These are phyloP conservation scores for Zoroaster sp. DNA, from an alignment of 53 echinoderm and acorn worm species.

Conservation along the genomic window DNA sequence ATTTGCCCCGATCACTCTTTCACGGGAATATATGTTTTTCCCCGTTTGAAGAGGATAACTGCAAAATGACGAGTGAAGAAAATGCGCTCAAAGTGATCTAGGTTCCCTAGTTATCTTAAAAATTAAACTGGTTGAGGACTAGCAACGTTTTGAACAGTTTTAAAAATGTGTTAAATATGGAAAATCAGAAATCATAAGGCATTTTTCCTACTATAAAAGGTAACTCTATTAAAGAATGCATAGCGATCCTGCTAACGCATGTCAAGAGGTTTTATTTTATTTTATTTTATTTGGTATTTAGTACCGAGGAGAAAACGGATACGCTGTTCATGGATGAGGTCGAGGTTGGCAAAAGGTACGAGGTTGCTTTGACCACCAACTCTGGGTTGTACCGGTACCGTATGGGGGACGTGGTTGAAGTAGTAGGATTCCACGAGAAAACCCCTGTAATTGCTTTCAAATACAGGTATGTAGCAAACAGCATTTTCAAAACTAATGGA, in stretches of 20 bases:
- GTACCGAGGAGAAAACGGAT: background rate
- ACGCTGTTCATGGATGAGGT: conserved; percentile 34
- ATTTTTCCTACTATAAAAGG: background rate
- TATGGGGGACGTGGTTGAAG: conserved; percentile 36
- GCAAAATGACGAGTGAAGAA: too few relatives aligned
- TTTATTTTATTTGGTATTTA: background rate
- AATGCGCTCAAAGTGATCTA: too few relatives aligned
- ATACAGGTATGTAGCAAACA: conserved; percentile 24
- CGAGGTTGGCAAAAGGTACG: conserved; percentile 28
- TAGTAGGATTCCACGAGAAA: conserved; percentile 22
- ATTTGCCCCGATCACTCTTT: too few relatives aligned
- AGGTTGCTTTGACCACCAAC: conserved; percentile 2
- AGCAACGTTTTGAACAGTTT: too few relatives aligned
- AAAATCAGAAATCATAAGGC: background rate
- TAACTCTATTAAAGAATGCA: background rate
- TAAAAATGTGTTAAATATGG: too few relatives aligned
- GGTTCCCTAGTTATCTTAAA: too few relatives aligned
- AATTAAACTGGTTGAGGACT: too few relatives aligned
- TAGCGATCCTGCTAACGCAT: background rate
- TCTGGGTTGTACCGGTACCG: conserved; percentile 35
- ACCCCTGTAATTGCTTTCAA: background rate
- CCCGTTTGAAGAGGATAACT: too few relatives aligned
- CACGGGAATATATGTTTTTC: too few relatives aligned
- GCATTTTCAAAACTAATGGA: too few relatives aligned
- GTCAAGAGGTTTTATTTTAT: too few relatives aligned